These are phyloP conservation scores for Pheosia gnoma DNA, from an alignment of 2,888 invertebrate species.

Conservation along the genomic window DNA sequence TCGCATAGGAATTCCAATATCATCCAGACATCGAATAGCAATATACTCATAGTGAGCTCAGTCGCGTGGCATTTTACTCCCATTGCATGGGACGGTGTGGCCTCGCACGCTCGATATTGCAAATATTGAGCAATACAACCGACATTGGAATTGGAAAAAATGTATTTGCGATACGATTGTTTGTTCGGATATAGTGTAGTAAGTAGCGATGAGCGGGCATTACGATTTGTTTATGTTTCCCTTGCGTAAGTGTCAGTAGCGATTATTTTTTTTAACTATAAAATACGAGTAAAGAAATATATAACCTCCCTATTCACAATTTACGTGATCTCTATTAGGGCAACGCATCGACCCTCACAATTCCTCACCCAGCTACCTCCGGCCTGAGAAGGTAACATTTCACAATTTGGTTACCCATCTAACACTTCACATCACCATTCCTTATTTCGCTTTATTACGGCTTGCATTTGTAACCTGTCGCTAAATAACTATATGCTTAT, in stretches of 20 bases:
- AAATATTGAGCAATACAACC: conserved; percentile 67
- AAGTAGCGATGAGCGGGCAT: background rate
- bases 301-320: background rate
- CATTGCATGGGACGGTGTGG: conserved; percentile 60
- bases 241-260: background rate
- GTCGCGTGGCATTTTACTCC: conserved; percentile 65
- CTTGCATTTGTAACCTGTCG: background rate
- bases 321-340: background rate
- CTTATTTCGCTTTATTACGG: background rate
- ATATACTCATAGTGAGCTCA: conserved; percentile 64
- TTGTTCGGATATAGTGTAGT: conserved; percentile 15
- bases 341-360: background rate
- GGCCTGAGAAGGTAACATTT: too few species aligned
- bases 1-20: conserved; percentile 74
- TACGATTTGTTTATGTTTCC: background rate
- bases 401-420: too few species aligned
- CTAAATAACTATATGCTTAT: background rate
- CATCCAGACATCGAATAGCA: conserved; percentile 63
- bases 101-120: conserved; percentile 67
- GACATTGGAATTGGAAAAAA: conserved; percentile 44
- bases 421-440: background rate
- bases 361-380: background rate
- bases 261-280: too few species aligned
- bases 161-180: conserved; percentile 37
- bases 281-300: too few species aligned